Conservation (phyloP, 2,888 invertebrate genomes). For the Oxystoma pomonae region DNA sequence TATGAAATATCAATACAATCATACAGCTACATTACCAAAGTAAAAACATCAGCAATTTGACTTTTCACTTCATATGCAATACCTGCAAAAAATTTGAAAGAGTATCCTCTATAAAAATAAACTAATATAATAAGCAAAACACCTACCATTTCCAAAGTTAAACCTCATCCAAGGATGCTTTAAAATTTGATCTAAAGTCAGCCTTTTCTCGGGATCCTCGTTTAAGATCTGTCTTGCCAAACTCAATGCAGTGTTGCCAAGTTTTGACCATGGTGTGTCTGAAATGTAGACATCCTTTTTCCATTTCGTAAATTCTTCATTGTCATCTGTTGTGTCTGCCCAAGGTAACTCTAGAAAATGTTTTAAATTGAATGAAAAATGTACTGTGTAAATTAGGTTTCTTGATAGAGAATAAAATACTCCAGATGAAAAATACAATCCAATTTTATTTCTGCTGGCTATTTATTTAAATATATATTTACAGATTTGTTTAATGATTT, state of each 20-base stretch:
- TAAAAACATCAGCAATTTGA: constrained; percentile 44
- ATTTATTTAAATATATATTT: too few species aligned
- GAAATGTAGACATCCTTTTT: constrained; percentile 62
- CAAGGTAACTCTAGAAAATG: constrained; percentile 80
- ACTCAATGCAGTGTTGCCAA: constrained; percentile 70
- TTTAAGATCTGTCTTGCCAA: constrained; percentile 72
- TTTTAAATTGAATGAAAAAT: background rate
- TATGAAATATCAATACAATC: constrained; percentile 74
- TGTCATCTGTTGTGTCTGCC: constrained; percentile 74
- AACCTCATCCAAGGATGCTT: constrained; percentile 70
- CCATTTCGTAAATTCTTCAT: constrained; percentile 73
- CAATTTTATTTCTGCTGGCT: too few species aligned
- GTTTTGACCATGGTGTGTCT: constrained; percentile 74
- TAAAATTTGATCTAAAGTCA: constrained; percentile 63
- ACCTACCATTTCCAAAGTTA: constrained; percentile 31
- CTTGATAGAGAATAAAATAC: too few species aligned
- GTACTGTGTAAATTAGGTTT: background rate
- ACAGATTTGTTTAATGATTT: too few species aligned
- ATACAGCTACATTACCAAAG: constrained; percentile 92
- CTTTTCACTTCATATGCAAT: background rate
- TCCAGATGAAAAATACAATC: too few species aligned
- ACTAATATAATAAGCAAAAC: background rate
- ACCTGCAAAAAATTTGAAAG: background rate
- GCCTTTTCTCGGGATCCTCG: constrained; percentile 62
- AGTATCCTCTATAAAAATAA: background rate